Conservation (phyloP, 2,113 vertebrate species). For the Tragelaphus strepsiceros region DNA sequence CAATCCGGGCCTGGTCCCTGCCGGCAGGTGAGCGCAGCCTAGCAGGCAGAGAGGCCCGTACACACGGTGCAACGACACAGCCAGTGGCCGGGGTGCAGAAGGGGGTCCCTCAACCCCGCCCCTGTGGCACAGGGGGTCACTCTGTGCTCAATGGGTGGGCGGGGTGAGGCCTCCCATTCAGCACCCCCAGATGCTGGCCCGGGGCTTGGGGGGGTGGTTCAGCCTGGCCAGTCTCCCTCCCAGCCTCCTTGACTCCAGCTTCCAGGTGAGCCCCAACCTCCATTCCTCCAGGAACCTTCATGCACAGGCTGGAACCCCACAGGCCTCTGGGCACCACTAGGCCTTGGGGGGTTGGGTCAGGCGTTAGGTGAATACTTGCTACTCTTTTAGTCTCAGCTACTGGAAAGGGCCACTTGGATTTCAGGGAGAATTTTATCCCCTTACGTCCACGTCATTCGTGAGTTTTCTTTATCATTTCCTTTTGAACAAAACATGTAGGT, state of each 20-base stretch:
- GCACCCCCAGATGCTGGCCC: background rate
- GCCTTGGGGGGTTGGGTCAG: too few relatives aligned
- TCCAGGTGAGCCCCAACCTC: background rate
- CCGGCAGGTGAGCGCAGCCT: background rate
- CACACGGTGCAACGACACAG: fast-evolving
- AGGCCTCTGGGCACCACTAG: background rate
- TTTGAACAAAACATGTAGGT: background rate
- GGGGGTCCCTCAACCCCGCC: background rate
- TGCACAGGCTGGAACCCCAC: background rate
- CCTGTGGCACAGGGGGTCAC: fast-evolving
- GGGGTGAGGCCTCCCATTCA: background rate
- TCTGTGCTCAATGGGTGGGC: background rate
- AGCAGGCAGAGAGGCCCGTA: fast-evolving
- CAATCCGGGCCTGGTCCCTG: background rate
- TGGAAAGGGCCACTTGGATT: background rate
- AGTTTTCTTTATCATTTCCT: background rate
- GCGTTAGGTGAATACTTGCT: background rate
- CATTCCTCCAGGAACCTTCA: background rate
- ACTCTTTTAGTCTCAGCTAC: background rate
- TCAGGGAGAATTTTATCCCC: background rate
- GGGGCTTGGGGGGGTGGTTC: background rate
- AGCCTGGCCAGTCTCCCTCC: background rate
- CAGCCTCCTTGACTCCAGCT: background rate
- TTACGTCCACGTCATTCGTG: background rate
- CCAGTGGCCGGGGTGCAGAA: background rate